phyloP scores from a whole-genome alignment of 2,797 vertebrate species.

The Hyperoplus immaculatus region DNA sequence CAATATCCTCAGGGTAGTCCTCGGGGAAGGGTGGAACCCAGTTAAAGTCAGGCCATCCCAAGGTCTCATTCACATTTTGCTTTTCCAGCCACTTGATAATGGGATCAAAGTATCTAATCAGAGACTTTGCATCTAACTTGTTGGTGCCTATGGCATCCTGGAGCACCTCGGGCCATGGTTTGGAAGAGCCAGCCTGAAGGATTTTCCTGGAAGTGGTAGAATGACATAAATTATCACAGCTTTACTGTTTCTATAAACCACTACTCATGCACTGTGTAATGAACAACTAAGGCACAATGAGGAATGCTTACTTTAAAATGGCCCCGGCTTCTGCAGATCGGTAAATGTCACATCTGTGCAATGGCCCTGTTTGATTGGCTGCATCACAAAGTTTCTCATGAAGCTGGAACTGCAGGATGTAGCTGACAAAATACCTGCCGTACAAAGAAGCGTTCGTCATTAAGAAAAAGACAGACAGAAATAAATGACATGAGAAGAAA shows the following conservation, averaged over 20 bases:
- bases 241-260: background rate
- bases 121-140: conserved; percentile 86
- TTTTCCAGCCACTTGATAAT: conserved; percentile 88
- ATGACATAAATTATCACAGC: background rate
- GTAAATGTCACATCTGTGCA: conserved; percentile 97
- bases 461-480: background rate
- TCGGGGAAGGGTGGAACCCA: conserved; percentile 94
- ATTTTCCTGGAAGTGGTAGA: conserved; percentile 82
- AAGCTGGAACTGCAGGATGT: conserved; percentile 97
- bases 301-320: conserved; percentile 87
- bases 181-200: conserved; percentile 89
- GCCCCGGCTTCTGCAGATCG: conserved; percentile 87
- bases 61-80: conserved; percentile 89
- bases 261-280: background rate
- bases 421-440: conserved; percentile 96
- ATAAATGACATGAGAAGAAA: background rate
- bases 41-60: conserved; percentile 95
- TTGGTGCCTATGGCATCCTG: conserved; percentile 82
- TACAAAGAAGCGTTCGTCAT: background rate
- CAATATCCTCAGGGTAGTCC: conserved; percentile 91
- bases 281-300: background rate
- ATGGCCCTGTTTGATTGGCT: conserved; percentile 85
- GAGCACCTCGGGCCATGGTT: conserved; percentile 90
- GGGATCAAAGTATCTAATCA: conserved; percentile 93
- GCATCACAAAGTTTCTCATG: conserved; percentile 93